Base-by-base conservation (phyloP, 1,140 invertebrate species). In the Lutraria rhynchaena region DNA sequence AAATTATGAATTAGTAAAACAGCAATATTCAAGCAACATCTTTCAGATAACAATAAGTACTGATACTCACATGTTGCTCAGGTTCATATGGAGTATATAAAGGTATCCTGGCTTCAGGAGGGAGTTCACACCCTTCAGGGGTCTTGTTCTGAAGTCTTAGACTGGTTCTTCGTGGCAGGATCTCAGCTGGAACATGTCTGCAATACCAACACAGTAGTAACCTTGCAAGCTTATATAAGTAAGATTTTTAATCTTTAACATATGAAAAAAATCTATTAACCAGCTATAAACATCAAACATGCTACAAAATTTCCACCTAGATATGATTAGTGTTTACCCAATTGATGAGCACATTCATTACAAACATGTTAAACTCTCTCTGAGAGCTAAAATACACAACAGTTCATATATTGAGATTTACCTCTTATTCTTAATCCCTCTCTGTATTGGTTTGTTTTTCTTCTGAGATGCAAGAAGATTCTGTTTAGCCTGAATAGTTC, bases 131-230 rank as follows among this genome's bases (percentile, higher is more conserved):
- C 19, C 76, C 83, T 9, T 84, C 77, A 22, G 83, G 83, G 19
- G 44, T 53, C 31, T 80, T 84, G 11, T 63, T 69, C 63, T 84
- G 83, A 22, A 84, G 44, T 33, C 83, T 55, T 24, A 75, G 63
- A 46, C 83, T 84, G 19, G 33, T n/a, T 69, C 83, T 69, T 19
- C 77, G 33, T 51, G 67, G 65, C 22, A 81, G 44, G 15, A 46
- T 7, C 60, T 63, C 73, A n/a, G 35, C 41, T 9, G 29, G 73
- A 27, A 44, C 70, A 7, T 76, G 57, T 44, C 73, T 76, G 51
- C 24, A 76, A 51, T 19, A 57, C 3, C 7, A 41, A 46, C 15
- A 69, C 49, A 7, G 37, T 22, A 24, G 11, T 9, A 46, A 4
- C 1, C 41, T 49, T 7, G 7, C 33, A 22, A 69, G 5, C 19